Base-by-base conservation (phyloP, 2,888 invertebrate genomes). In the Drosophila bunnanda region DNA sequence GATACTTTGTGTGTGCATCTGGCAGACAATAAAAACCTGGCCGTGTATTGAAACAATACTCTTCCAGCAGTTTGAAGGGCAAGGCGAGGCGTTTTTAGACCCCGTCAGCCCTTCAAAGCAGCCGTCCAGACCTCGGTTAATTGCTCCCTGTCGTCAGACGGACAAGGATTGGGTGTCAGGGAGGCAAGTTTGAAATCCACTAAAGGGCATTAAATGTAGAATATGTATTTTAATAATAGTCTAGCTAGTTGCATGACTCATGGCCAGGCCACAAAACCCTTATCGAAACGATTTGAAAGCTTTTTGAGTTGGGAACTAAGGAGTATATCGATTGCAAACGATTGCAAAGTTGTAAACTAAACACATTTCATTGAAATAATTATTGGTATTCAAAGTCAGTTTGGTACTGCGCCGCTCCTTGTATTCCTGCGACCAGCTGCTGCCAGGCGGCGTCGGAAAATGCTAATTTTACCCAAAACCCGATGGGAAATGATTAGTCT, bases 381-480 rank as follows among this genome's bases (percentile, higher is more conserved):
- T 13, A n/a, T 36, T 12, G 0, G 13, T n/a, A 17, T 10, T 2
- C 9, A 10, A n/a, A 46, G n/a, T 9, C 9, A 17, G 15, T 60
- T 54, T 32, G n/a, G 39, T 25, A 36, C 34, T 46, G 13, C 25
- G 25, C 12, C 13, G 2, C 28, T 20, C 43, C 44, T 13, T 53
- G 32, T 28, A 7, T 38, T n/a, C 50, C 44, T 12, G 17, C 15
- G 8, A 61, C 59, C 88, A 82, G 88, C 88, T 82, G 82, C 67
- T 75, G 77, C 59, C 85, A 77, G 44, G 39, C 56, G 70, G 75
- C 71, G 77, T 79, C 64, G 77, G 85, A 64, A 68, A 74, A 82
- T 75, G 88, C 67, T 85, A 88, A 88, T 82, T 82, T 77, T 82
- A 80, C 71, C 79, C 61, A 62, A 86, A 78, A 57, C 50, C 53